phyloP scores from a whole-genome alignment of 2,888 invertebrate species.

The Globia sparganii region DNA sequence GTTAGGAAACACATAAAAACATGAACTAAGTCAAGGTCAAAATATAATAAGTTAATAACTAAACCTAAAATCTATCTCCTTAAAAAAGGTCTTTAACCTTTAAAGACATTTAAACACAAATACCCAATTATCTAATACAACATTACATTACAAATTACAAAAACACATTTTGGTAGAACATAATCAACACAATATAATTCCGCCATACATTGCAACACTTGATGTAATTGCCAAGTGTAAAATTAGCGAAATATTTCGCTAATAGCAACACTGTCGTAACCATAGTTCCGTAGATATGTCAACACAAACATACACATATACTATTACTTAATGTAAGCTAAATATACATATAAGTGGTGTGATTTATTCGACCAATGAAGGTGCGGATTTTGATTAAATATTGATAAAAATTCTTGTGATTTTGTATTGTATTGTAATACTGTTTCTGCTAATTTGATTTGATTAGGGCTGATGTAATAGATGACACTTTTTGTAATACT shows the following conservation, averaged over 20 bases:
- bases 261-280: constrained; percentile 78
- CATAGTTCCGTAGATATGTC: constrained; percentile 87
- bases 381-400: constrained; percentile 38
- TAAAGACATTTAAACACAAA: neutral
- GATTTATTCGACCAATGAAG: constrained; percentile 59
- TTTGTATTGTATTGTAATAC: constrained; percentile 9
- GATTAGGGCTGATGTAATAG: constrained; percentile 30
- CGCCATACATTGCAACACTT: constrained; percentile 59
- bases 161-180: constrained; percentile 42
- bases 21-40: neutral
- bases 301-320: constrained; percentile 78
- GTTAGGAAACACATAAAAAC: neutral
- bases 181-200: constrained; percentile 54
- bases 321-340: constrained; percentile 84
- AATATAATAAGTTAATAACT: neutral
- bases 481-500: neutral
- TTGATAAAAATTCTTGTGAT: neutral
- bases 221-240: constrained; percentile 71
- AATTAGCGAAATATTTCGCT: constrained; percentile 82
- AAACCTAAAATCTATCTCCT: neutral
- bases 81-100: constrained; percentile 8
- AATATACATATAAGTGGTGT: constrained; percentile 85
- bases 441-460: neutral
- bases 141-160: constrained; percentile 52
- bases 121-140: constrained; percentile 54